Evolutionary conservation across 37 sponge, comb jelly and placozoan species (phyloP).

Genomic region (Oopsacas minuta): DNA sequence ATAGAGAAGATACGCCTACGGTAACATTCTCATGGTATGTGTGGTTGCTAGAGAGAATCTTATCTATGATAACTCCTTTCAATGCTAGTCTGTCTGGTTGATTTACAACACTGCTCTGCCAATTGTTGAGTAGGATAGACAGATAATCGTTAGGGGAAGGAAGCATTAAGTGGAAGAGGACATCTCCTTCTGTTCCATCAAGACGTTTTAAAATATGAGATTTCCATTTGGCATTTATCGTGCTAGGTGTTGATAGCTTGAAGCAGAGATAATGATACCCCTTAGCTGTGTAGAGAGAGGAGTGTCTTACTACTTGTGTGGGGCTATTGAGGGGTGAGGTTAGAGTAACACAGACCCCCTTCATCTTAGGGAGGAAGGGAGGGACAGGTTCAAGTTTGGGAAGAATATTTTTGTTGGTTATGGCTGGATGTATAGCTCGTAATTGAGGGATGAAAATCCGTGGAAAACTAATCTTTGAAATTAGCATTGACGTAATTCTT

Average conservation of each 20-base stretch:
- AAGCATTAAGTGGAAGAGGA: background rate
- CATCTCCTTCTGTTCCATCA: background rate
- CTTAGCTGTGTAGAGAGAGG: background rate
- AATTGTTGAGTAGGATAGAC: background rate
- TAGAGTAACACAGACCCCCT: background rate
- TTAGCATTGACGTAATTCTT: too few species aligned
- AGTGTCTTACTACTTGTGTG: background rate
- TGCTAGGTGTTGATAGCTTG: background rate
- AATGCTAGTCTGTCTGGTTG: background rate
- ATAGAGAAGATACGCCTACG: background rate
- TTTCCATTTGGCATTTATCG: background rate
- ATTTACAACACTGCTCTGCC: background rate
- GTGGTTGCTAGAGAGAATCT: background rate
- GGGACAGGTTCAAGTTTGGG: too few species aligned
- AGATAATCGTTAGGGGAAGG: background rate
- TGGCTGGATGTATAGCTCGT: too few species aligned
- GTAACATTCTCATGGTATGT: background rate
- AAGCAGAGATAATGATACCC: background rate
- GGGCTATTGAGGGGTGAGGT: background rate
- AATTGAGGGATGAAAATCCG: too few species aligned
- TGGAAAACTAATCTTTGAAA: too few species aligned
- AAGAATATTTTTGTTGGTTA: too few species aligned
- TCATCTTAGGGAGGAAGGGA: background rate
- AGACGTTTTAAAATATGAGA: background rate
- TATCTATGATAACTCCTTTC: background rate